Evolutionary conservation across 53 echinoderm and acorn worm species (phyloP), one percentile per base, ranked within the genome.

Genomic region (Antedon mediterranea): DNA sequence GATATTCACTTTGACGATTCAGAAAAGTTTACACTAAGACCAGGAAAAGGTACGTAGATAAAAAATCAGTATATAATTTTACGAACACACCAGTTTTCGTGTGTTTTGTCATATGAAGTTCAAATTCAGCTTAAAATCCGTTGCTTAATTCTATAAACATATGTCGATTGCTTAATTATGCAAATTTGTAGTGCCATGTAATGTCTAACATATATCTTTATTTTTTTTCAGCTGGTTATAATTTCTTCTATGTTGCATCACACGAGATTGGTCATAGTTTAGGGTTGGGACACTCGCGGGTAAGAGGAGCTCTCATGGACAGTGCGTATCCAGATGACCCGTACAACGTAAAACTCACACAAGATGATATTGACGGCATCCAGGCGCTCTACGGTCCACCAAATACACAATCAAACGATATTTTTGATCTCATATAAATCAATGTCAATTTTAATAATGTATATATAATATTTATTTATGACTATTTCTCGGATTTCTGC

Each of bases 1-100:
- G 94, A 94, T 76, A 87, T 94, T 28, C 94, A 94, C 73, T 87
- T 87, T 57, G 94, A 94, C 34, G 91, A 94, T 78, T 87, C 85
- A 13, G 94, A 94, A 28, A 76, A 34, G 30, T 94, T 89, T 84
- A 87, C 87, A 23, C 91, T 91, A 33, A 85, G 83, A 42, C 77
- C 78, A 8, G 87, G 84, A 74, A 80, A 41, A 28, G 94, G 94
- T 94, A 57, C 80, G 83, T 75, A 30, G n/a, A n/a, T n/a, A n/a
- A n/a, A n/a, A n/a, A n/a, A n/a, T n/a, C n/a, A n/a, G n/a, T n/a
- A n/a, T n/a, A n/a, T n/a, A n/a, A n/a, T n/a, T n/a, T n/a, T n/a
- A n/a, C n/a, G n/a, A n/a, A n/a, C n/a, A n/a, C n/a, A n/a, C n/a
- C n/a, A n/a, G n/a, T n/a, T n/a, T n/a, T n/a, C n/a, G n/a, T n/a